Percentiles rank a stretch among this genome's conserved stretches.
Evolutionary conservation across 2,888 invertebrate genomes (phyloP).

Genomic region (Ormyrus nitidulus): DNA sequence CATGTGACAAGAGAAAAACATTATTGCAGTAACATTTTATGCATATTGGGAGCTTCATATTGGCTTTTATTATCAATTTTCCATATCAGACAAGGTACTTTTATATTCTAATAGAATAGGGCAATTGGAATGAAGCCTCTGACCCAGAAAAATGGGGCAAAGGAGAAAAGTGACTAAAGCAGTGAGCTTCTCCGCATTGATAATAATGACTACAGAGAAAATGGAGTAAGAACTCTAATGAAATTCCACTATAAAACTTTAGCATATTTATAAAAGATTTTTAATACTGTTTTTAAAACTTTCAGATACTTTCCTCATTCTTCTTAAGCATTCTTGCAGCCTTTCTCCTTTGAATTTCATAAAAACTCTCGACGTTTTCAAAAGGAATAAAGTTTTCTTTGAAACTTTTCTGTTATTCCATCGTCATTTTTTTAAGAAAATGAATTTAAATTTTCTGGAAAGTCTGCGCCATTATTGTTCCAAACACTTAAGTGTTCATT

Average conservation of each 20-base stretch:
- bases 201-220: conserved; percentile 36
- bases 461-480: too few relatives aligned
- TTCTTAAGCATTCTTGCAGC: neutral
- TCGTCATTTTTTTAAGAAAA: neutral
- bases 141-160: conserved; percentile 41
- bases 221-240: conserved; percentile 17
- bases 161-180: neutral
- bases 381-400: neutral
- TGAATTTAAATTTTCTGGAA: too few relatives aligned
- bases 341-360: neutral
- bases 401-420: neutral
- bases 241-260: neutral
- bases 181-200: conserved; percentile 26
- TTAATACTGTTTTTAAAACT: conserved; percentile 13
- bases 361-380: neutral
- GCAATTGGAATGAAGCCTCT: conserved; percentile 45
- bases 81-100: conserved; percentile 1
- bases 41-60: too few relatives aligned
- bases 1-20: neutral
- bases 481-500: too few relatives aligned
- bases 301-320: neutral
- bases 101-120: conserved; percentile 13
- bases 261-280: conserved; percentile 1
- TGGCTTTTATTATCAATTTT: too few relatives aligned
- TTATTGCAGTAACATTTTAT: too few relatives aligned